These are phyloP conservation scores for Micromesistius poutassou DNA, from an alignment of 2,797 vertebrate genomes.

Conservation along the genomic window DNA sequence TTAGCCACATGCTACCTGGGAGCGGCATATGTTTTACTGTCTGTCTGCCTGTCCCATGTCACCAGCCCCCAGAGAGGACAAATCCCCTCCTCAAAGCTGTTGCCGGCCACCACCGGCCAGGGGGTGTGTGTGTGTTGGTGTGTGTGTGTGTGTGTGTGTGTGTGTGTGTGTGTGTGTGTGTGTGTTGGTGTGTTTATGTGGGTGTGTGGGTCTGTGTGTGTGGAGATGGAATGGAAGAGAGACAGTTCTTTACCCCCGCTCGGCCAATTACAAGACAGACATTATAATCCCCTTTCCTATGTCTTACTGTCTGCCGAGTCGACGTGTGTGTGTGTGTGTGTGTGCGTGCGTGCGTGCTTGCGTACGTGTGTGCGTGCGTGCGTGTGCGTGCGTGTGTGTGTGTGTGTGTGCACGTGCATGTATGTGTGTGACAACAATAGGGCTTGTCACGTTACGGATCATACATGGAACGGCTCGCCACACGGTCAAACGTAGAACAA, in stretches of 20 bases:
- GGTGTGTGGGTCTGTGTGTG: background rate
- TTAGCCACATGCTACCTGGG: conserved; percentile 63
- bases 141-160: conserved; percentile 9
- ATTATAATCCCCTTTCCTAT: too few species aligned
- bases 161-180: background rate
- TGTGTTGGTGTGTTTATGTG: conserved; percentile 19
- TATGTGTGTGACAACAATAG: too few species aligned
- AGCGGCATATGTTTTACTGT: conserved; percentile 82
- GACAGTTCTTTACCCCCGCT: too few species aligned
- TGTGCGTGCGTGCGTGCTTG: too few species aligned
- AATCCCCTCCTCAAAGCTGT: conserved; percentile 78
- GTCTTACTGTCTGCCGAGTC: too few species aligned
- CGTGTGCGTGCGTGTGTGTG: too few species aligned
- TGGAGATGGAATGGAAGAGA: too few species aligned
- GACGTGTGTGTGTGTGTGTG: too few species aligned
- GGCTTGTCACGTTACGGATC: too few species aligned
- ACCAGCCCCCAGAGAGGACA: conserved; percentile 58
- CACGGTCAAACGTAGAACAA: too few species aligned
- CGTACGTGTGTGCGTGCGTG: too few species aligned
- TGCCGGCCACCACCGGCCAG: conserved; percentile 64
- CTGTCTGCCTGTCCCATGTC: conserved; percentile 48
- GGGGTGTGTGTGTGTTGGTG: conserved; percentile 6
- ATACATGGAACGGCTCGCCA: background rate
- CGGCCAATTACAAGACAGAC: too few species aligned
- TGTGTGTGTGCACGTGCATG: conserved; percentile 5